Base-by-base conservation (phyloP, 2,113 vertebrate genomes). In the Oophaga pumilio region DNA sequence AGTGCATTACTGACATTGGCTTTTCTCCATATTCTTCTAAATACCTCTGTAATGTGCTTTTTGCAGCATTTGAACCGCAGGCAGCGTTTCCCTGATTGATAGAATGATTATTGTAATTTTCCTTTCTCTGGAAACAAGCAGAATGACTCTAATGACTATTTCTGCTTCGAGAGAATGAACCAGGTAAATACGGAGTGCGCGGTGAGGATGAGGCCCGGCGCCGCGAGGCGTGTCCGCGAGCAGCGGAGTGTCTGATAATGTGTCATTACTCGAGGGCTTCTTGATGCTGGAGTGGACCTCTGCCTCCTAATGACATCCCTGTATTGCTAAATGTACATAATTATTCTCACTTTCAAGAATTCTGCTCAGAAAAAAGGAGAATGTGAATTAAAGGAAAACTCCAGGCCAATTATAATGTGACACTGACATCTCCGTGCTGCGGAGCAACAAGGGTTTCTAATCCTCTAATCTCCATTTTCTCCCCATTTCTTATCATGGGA, bases 101-200 rank as follows among this genome's bases (percentile, higher is more conserved):
- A 87, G 93, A 91, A 93, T 94, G 94, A 94, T 93, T 93, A 94
- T 94, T 92, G 90, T 24, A 89, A 92, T 93, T 94, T 83, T 87
- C 91, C 91, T 43, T 93, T 90, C 92, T 92, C 91, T 94, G 91
- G 91, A 93, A 91, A 93, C 92, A 91, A 89, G 92, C 89, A 90
- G 89, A 91, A 90, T 86, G 90, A 93, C 93, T 91, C 90, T 17
- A 90, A 92, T 90, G 91, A 91, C 91, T 89, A 90, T 89, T 91
- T 69, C 43, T 74, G 93, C 91, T 93, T 93, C 93, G 89, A 92
- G 92, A 92, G 90, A 93, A 94, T 94, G 93, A 94, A 93, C 93
- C 93, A 92, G 94, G 93, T 94, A 94, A 93, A 92, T 91, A 84
- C 33, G 3, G 90, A 91, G 90, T 91, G 91, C 49, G 43, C 4